A percentile compares a stretch with the other conserved stretches of the same genome.
Evolutionary conservation across 2,797 vertebrate genomes (phyloP).

Genomic region (Synanceia verrucosa): DNA sequence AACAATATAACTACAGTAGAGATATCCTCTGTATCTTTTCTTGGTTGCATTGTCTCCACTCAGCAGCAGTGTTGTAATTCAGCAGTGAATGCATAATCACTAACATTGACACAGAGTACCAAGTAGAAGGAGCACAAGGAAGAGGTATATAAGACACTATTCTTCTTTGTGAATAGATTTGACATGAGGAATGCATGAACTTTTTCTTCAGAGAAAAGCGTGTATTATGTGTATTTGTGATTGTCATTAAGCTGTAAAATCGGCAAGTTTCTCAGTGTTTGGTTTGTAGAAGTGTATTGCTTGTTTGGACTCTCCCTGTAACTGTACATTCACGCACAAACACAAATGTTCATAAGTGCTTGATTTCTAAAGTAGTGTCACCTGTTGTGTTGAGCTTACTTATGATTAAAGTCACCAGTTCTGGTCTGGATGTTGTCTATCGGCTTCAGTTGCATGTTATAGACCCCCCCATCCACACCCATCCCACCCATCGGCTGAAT

Average conservation of each 20-base stretch:
- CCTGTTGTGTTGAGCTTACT: constrained; percentile 24
- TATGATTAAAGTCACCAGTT: constrained; percentile 16
- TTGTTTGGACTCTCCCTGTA: constrained; percentile 1
- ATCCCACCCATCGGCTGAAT: constrained; percentile 1
- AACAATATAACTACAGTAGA: constrained; percentile 36
- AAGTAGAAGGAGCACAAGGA: constrained; percentile 39
- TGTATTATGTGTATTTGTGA: constrained; percentile 42
- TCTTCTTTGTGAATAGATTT: constrained; percentile 22
- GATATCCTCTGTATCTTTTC: constrained; percentile 30
- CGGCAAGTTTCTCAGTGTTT: constrained; percentile 38
- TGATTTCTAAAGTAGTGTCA: constrained; percentile 2
- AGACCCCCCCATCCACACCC: background rate
- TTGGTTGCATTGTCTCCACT: constrained; percentile 44
- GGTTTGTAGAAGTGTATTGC: constrained; percentile 44
- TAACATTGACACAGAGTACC: constrained; percentile 40
- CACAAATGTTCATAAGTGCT: background rate
- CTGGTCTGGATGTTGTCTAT: constrained; percentile 1
- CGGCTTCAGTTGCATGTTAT: background rate
- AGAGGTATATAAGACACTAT: constrained; percentile 36
- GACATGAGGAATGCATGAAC: constrained; percentile 59
- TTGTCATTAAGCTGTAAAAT: constrained; percentile 73
- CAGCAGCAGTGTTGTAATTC: constrained; percentile 47
- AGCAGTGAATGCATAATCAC: constrained; percentile 45
- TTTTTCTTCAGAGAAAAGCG: constrained; percentile 12
- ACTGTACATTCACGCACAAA: constrained; percentile 54